Evolutionary conservation across 2,888 invertebrate genomes (phyloP).

Genomic region (Phoenoteleia sp.): DNA sequence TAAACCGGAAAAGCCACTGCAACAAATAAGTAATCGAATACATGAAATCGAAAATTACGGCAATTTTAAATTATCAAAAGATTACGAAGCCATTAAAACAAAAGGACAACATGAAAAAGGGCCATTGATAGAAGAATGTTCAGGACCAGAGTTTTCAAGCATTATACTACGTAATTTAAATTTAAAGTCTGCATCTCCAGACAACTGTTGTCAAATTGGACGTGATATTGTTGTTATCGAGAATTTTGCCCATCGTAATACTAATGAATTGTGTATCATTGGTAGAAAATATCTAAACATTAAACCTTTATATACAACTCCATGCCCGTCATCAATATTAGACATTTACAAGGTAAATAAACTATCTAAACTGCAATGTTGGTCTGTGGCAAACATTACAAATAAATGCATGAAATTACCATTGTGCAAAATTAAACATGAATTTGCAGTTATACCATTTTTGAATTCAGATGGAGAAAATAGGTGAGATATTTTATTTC

Average conservation of each 20-base stretch:
- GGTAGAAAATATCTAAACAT: not conserved
- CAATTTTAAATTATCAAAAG: not conserved
- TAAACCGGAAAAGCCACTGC: constrained; percentile 6
- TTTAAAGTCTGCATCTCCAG: too few species aligned
- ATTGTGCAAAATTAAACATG: not conserved
- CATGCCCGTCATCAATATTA: not conserved
- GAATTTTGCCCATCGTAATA: not conserved
- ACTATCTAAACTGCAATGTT: not conserved
- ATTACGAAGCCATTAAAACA: not conserved
- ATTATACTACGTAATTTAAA: too few species aligned
- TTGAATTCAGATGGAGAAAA: too few species aligned
- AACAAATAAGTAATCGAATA: constrained; percentile 7
- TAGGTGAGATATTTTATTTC: too few species aligned
- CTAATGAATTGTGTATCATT: not conserved
- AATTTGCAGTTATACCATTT: not conserved
- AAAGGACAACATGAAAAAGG: constrained; percentile 16
- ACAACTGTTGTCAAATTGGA: constrained; percentile 21
- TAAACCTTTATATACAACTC: not conserved
- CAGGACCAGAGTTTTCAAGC: constrained; percentile 14
- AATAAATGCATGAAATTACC: constrained; percentile 1
- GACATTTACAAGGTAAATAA: constrained; percentile 1
- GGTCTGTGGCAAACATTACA: not conserved
- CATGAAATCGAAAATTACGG: not conserved
- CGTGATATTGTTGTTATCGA: constrained; percentile 11
- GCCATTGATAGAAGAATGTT: too few species aligned